phyloP scores from a whole-genome alignment of 1,140 invertebrate species.

The Aphaenogaster floridana region DNA sequence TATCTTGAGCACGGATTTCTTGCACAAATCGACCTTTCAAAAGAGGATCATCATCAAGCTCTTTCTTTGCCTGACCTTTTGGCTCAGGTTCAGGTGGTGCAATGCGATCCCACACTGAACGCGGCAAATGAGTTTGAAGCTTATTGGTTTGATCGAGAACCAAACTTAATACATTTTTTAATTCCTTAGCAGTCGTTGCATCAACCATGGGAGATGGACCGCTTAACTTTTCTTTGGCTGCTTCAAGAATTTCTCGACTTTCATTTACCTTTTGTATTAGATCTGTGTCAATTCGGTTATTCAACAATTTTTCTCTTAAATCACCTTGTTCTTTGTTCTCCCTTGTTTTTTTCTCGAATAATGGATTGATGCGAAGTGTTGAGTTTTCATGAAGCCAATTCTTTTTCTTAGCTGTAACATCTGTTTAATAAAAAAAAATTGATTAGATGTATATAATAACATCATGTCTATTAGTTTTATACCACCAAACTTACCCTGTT shows the following conservation, averaged over 20 bases:
- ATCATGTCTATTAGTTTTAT: conserved; percentile 10
- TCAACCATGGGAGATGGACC: conserved; percentile 76
- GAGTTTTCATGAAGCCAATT: conserved; percentile 73
- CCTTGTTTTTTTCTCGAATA: conserved; percentile 79
- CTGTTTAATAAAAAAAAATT: conserved; percentile 38
- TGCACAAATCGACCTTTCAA: conserved; percentile 81
- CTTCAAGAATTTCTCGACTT: conserved; percentile 82
- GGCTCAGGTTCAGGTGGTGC: conserved; percentile 74
- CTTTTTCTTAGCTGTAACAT: conserved; percentile 65
- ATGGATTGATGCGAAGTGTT: conserved; percentile 70
- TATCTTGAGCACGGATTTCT: conserved; percentile 77
- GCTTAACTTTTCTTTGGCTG: conserved; percentile 82
- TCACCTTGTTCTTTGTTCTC: conserved; percentile 77
- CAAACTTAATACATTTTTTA: conserved; percentile 83
- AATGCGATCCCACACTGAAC: conserved; percentile 85
- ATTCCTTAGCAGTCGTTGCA: conserved; percentile 81
- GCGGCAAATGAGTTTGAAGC: conserved; percentile 82
- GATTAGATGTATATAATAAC: background rate
- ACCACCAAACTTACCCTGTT: conserved; percentile 66
- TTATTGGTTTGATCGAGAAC: conserved; percentile 84
- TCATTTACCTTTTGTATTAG: conserved; percentile 82
- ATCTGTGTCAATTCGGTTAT: conserved; percentile 75
- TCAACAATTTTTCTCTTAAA: conserved; percentile 80
- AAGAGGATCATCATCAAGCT: conserved; percentile 51
- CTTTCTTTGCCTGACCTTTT: background rate